A percentile compares a stretch with the other conserved stretches of the same genome.
These are phyloP conservation scores for Hydropsyche tenuis DNA, from an alignment of 1,140 invertebrate genomes.

Conservation along the genomic window DNA sequence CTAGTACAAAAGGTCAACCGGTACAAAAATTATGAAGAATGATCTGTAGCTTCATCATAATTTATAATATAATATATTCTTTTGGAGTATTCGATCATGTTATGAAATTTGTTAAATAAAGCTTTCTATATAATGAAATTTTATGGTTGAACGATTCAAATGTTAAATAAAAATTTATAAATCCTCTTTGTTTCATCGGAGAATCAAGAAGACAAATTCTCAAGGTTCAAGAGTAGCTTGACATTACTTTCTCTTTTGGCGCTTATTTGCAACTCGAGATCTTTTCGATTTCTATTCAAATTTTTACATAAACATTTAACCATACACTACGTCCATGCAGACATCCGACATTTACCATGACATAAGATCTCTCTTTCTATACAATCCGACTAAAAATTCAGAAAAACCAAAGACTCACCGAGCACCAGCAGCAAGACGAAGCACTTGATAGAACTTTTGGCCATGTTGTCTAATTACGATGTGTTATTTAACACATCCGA, in stretches of 20 bases:
- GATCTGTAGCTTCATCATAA: background rate
- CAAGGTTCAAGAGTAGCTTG: slow-evolving; percentile 34
- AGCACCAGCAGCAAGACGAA: slow-evolving; percentile 11
- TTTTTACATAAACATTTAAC: background rate
- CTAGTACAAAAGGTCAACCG: slow-evolving; percentile 36
- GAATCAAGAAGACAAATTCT: slow-evolving; percentile 8
- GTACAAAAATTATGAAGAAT: slow-evolving; percentile 16
- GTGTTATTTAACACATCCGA: background rate
- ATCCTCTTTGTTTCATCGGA: background rate
- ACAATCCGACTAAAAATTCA: background rate
- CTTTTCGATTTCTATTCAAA: slow-evolving; percentile 23
- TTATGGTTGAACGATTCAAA: too few relatives aligned
- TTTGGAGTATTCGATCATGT: too few relatives aligned
- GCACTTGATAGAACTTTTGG: background rate
- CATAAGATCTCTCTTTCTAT: background rate
- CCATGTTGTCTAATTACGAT: slow-evolving; percentile 5
- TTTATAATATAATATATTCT: too few relatives aligned
- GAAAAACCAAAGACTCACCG: slow-evolving; percentile 8
- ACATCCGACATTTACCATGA: background rate
- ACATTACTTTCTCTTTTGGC: slow-evolving; percentile 40
- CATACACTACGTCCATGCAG: too few relatives aligned
- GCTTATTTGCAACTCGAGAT: slow-evolving; percentile 35
- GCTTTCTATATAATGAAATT: too few relatives aligned
- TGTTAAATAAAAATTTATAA: too few relatives aligned
- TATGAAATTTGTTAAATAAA: too few relatives aligned